Evolutionary conservation across 2,888 invertebrate genomes (phyloP).

Genomic region (Cephus sareptanus): DNA sequence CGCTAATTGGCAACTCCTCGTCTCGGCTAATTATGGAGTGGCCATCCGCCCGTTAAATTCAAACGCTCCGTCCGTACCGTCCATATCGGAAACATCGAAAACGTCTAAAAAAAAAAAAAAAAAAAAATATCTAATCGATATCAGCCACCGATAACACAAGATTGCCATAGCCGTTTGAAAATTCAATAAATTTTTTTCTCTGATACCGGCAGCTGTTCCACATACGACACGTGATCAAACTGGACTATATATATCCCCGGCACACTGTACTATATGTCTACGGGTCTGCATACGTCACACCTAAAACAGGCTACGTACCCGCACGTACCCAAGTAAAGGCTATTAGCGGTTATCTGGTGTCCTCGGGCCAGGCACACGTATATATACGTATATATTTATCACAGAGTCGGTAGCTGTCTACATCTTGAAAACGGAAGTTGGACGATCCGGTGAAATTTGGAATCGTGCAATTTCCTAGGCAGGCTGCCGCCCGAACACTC

Average conservation of each 20-base stretch:
- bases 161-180: neutral
- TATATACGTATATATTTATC: neutral
- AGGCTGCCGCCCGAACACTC: slow-evolving; percentile 19
- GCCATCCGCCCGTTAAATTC: neutral
- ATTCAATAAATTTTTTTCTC: neutral
- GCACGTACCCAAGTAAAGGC: neutral
- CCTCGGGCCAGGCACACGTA: neutral
- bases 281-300: neutral
- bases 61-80: neutral
- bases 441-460: slow-evolving; percentile 25
- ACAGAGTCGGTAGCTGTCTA: neutral
- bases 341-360: neutral
- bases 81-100: neutral
- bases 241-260: neutral
- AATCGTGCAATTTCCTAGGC: slow-evolving; percentile 34
- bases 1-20: neutral
- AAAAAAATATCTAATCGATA: neutral
- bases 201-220: neutral
- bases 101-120: neutral
- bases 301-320: neutral
- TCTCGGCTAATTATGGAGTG: neutral
- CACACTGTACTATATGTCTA: neutral
- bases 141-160: neutral
- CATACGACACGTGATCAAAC: neutral
- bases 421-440: neutral